phyloP scores from a whole-genome alignment of 2,113 vertebrate species.

The Salvelinus sp. region DNA sequence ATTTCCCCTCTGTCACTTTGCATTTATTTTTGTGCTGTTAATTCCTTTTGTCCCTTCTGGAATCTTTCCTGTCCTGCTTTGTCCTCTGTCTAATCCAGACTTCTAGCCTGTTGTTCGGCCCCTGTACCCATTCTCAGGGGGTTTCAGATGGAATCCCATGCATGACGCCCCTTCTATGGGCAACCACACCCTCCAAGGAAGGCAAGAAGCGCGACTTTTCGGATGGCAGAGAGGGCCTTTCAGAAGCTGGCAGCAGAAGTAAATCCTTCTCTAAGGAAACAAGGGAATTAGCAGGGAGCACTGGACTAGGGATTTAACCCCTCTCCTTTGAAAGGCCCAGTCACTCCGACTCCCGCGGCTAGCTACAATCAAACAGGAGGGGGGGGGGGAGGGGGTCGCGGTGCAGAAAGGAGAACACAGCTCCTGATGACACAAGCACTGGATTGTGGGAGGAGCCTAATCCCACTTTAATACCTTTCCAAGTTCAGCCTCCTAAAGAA shows the following conservation, averaged over 20 bases:
- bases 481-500: conserved; percentile 90
- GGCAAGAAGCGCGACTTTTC: conserved; percentile 85
- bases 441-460: conserved; percentile 85
- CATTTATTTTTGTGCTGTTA: conserved; percentile 94
- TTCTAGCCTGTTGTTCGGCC: conserved; percentile 81
- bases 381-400: conserved; percentile 42
- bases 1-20: conserved; percentile 92
- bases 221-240: conserved; percentile 85
- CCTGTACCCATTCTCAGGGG: conserved; percentile 79
- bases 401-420: conserved; percentile 64
- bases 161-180: conserved; percentile 82
- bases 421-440: conserved; percentile 82
- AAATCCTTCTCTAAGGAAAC: conserved; percentile 95
- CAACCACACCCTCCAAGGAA: conserved; percentile 92
- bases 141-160: conserved; percentile 85
- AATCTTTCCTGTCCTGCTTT: conserved; percentile 91
- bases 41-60: conserved; percentile 91
- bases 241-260: conserved; percentile 88
- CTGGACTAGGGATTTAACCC: conserved; percentile 90
- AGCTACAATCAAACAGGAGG: conserved; percentile 79
- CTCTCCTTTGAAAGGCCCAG: conserved; percentile 88
- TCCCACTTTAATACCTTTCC: conserved; percentile 96
- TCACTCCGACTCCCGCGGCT: conserved; percentile 88
- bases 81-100: conserved; percentile 86
- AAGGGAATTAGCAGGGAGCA: conserved; percentile 92